Percentiles rank a stretch among this genome's conserved stretches.
phyloP scores from a whole-genome alignment of 2,888 invertebrate species.

The Melanchra persicariae region DNA sequence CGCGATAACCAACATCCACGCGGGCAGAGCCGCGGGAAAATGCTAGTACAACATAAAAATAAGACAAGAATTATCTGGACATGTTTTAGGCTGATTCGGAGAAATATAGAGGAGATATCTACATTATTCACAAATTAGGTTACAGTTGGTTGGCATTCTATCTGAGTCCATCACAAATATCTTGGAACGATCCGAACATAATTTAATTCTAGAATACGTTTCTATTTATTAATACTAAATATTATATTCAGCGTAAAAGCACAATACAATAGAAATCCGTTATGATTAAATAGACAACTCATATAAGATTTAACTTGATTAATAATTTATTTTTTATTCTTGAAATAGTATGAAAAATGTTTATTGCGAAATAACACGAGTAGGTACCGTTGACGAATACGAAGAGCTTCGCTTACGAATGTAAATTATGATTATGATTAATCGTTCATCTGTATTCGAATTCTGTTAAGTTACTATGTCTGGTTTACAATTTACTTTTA shows the following conservation, averaged over 20 bases:
- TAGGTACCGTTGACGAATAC: slow-evolving; percentile 46
- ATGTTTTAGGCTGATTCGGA: not conserved
- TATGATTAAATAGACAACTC: not conserved
- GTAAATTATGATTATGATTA: too few relatives aligned
- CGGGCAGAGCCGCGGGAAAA: not conserved
- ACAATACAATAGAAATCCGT: not conserved
- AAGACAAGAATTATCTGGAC: not conserved
- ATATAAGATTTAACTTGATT: slow-evolving; percentile 51
- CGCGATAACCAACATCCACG: too few relatives aligned
- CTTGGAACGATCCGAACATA: not conserved
- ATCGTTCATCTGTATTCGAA: too few relatives aligned
- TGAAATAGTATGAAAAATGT: slow-evolving; percentile 45
- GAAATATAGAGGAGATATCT: slow-evolving; percentile 10
- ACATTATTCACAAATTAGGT: slow-evolving; percentile 21
- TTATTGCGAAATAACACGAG: slow-evolving; percentile 54
- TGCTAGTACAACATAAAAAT: slow-evolving; percentile 2
- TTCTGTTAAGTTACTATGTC: too few relatives aligned
- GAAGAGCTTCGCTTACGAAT: slow-evolving; percentile 16
- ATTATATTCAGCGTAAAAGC: not conserved
- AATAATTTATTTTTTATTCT: slow-evolving; percentile 40
- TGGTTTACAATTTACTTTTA: too few relatives aligned
- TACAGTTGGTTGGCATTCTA: slow-evolving; percentile 14
- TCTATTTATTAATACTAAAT: slow-evolving; percentile 20
- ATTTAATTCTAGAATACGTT: slow-evolving; percentile 21
- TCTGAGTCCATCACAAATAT: slow-evolving; percentile 5